phyloP scores from a whole-genome alignment of 1,140 invertebrate species.

The Parapsyche elsis region DNA sequence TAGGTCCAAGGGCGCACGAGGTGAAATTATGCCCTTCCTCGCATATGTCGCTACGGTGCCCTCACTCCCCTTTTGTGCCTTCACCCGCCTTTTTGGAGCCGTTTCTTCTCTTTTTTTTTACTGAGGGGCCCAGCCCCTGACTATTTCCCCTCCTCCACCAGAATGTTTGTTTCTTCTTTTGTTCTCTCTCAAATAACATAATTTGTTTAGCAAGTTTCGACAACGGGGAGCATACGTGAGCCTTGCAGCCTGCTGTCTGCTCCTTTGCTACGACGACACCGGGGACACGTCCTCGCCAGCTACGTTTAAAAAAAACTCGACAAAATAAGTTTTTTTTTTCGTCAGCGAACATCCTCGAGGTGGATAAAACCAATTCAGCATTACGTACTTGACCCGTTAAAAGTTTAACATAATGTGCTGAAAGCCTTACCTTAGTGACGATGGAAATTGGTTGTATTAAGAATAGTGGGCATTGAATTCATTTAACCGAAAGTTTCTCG shows the following conservation, averaged over 20 bases:
- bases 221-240: conserved; percentile 44
- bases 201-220: conserved; percentile 56
- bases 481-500: too few relatives aligned
- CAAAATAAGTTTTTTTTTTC: neutral
- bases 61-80: neutral
- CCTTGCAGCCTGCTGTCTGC: conserved; percentile 15
- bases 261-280: conserved; percentile 24
- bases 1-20: conserved; percentile 19
- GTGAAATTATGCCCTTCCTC: conserved; percentile 42
- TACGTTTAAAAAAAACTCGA: conserved; percentile 4
- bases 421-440: too few relatives aligned
- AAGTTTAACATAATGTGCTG: too few relatives aligned
- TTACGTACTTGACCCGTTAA: too few relatives aligned
- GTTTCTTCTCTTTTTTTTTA: conserved; percentile 6
- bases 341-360: too few relatives aligned
- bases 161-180: conserved; percentile 56
- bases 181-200: conserved; percentile 56
- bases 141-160: neutral
- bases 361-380: too few relatives aligned
- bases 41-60: conserved; percentile 31
- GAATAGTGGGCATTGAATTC: too few relatives aligned
- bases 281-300: neutral
- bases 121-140: neutral
- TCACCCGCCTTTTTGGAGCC: neutral
- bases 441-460: too few relatives aligned